phyloP scores from a whole-genome alignment of 2,888 invertebrate species.

The Archips xylosteana region DNA sequence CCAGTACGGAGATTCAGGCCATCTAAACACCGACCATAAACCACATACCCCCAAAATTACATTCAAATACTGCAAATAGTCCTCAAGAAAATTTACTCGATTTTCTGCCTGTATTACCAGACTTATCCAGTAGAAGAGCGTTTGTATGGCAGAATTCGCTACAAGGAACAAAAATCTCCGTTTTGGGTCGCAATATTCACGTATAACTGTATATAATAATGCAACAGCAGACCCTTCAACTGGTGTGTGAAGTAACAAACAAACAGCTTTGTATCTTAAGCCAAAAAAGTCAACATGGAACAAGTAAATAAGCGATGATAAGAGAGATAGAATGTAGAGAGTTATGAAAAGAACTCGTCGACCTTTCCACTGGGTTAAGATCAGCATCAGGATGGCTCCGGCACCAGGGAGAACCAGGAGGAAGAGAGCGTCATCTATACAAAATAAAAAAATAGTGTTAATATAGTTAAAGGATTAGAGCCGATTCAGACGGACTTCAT shows the following conservation, averaged over 20 bases:
- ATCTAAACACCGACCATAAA: neutral
- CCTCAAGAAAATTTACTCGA: too few species aligned
- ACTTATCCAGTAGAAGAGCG: neutral
- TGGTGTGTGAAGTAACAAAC: neutral
- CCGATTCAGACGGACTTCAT: too few species aligned
- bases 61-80: neutral
- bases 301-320: neutral
- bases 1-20: constrained; percentile 17
- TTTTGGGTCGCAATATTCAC: constrained; percentile 7
- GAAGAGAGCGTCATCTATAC: neutral
- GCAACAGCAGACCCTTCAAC: neutral
- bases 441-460: neutral
- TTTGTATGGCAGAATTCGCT: neutral
- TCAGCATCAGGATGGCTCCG: neutral
- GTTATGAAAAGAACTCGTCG: constrained; percentile 3
- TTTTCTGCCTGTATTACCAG: neutral
- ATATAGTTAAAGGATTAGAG: too few species aligned
- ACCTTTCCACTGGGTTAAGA: neutral
- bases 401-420: neutral
- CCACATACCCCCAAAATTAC: neutral
- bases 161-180: neutral
- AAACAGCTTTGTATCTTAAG: too few species aligned
- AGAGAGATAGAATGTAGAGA: neutral
- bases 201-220: neutral
- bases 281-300: neutral